Base-by-base conservation (phyloP, 2,888 invertebrate genomes). In the Chloroclysta siterata region DNA sequence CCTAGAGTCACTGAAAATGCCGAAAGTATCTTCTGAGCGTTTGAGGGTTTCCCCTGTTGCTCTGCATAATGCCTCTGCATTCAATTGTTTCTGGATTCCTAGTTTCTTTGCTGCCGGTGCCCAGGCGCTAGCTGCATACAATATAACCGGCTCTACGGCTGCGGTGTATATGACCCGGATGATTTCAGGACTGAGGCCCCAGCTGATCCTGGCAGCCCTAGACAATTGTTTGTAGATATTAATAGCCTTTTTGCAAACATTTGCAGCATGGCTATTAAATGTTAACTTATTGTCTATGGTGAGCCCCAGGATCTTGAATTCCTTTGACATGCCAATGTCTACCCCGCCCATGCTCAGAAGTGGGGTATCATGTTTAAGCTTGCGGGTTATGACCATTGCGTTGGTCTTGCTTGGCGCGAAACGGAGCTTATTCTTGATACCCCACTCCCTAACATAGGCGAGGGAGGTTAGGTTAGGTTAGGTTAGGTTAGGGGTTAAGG, bases 161-260 rank as follows among this genome's bases (percentile, higher is more conserved):
- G 51, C 51, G 0, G 28, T 8, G 14, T 51, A 51, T 6, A 36
- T 51, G 5, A 14, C 33, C 14, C 51, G 1, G 10, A 29, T 29
- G 5, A 50, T n/a, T 29, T 50, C 50, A 11, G 50, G 29, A 5
- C 13, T 13, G 11, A 50, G 29, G n/a, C 50, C 50, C 50, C 50
- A 50, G 13, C 29, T 22, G 28, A 51, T 6, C n/a, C 14, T 51
- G 13, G 36, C 51, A 7, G 51, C 29, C 29, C 52, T 52, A 0
- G 39, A 33, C 1, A 53, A 28, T 8, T 53, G 53, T 7, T 28
- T 53, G 5, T 53, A 53, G n/a, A 53, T 39, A 39, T 53, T 36
- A 0, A 36, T 2, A 0, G 41, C 11, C 11, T 53, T 53, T 11
- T 39, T 42, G 42, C 53, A 53, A n/a, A 28, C 36, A 17, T 41